A percentile compares a stretch with the other conserved stretches of the same genome.
These are phyloP conservation scores for Trypoxylon attenuatum DNA, from an alignment of 2,888 invertebrate species.

Conservation along the genomic window DNA sequence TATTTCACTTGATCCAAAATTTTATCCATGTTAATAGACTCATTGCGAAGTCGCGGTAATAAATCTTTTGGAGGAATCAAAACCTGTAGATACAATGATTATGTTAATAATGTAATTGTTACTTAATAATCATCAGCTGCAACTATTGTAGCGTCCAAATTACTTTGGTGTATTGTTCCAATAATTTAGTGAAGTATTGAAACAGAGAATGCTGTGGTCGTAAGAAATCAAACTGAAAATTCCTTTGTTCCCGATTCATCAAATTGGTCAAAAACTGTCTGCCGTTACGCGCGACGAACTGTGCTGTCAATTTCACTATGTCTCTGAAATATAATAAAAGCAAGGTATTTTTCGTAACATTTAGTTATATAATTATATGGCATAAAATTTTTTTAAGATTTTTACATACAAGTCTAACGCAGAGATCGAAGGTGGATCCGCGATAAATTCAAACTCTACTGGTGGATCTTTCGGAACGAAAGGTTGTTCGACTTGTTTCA, in stretches of 20 bases:
- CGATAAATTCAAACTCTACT: conserved; percentile 93
- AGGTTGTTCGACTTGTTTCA: conserved; percentile 90
- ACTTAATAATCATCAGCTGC: too few relatives aligned
- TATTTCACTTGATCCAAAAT: conserved; percentile 94
- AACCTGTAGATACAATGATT: conserved; percentile 77
- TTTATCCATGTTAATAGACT: conserved; percentile 81
- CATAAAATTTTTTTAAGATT: conserved; percentile 1
- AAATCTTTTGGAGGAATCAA: conserved; percentile 96
- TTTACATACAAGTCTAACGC: conserved; percentile 88
- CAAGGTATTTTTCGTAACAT: too few relatives aligned
- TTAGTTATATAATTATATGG: too few relatives aligned
- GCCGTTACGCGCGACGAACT: conserved; percentile 99
- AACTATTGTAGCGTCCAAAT: too few relatives aligned
- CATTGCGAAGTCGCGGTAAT: conserved; percentile 85
- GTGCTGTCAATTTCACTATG: conserved; percentile 97
- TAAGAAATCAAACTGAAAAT: conserved; percentile 99
- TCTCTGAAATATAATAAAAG: conserved; percentile 79
- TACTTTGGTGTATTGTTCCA: conserved; percentile 98
- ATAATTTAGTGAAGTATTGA: conserved; percentile 97
- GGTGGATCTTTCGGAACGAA: conserved; percentile 95
- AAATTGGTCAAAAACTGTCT: conserved; percentile 97
- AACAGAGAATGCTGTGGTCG: conserved; percentile 98
- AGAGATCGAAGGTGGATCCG: conserved; percentile 98
- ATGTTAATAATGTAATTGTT: conserved; percentile 1
- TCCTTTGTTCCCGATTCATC: conserved; percentile 98